Base-by-base conservation (phyloP, 2,113 vertebrate species). In the Tachuris rubrigastra region DNA sequence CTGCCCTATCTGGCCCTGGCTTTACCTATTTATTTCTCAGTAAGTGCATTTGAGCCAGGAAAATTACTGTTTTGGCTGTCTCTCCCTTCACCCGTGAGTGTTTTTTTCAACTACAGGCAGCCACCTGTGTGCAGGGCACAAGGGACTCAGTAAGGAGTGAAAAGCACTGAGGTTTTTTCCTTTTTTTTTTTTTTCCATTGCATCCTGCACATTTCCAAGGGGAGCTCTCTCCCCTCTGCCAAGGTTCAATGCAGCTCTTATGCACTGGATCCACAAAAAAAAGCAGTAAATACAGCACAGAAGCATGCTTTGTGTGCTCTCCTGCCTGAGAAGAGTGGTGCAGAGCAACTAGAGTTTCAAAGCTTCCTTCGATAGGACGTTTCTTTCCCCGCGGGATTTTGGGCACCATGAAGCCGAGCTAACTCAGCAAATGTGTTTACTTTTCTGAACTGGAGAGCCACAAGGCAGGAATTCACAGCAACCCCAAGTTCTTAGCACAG, bases 381-480 rank as follows among this genome's bases (percentile, higher is more conserved):
- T 95, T 95, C 84, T 58, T 91, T 96, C 92, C 96, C 95, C 41
- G 9, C 6, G 85, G 95, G 97, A 96, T 80, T 85, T 87, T 81
- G 90, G 95, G 94, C 96, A 97, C 92, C 47, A 2, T 2, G 88
- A 90, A 91, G 90, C 92, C 66, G 46, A 17, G 68, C 83, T 82
- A 94, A 56, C 72, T 89, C 82, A 62, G 94, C 85, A 73, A 69
- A 96, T 95, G 91, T 96, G 72, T 93, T 94, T 93, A 90, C 95
- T 96, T 97, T 97, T 94, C 90, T 85, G 76, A 85, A 75, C 85
- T 41, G 37, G 87, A 92, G 85, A 94, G 88, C 96, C 96, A 97
- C 98, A 98, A 98, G 97, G 98, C 96, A 97, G 92, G 97, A 97
- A 97, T 98, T 98, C 98, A 96, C 58, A 92, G 96, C 91, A 92